Conservation (phyloP, 2,888 invertebrate species). For the Teleiodes luculella region DNA sequence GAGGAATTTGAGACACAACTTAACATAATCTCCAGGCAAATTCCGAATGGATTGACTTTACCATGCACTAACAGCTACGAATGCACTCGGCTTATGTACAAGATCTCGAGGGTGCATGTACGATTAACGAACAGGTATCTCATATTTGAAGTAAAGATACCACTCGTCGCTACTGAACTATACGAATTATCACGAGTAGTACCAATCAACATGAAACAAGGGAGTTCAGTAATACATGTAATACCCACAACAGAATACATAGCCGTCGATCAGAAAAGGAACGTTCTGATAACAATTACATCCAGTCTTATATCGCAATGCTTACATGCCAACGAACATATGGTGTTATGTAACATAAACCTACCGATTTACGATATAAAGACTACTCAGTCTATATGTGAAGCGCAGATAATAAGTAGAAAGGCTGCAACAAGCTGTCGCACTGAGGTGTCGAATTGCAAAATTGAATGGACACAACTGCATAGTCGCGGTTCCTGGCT, state of each 20-base stretch:
- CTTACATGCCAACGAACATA: background rate
- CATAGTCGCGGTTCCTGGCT: too few species aligned
- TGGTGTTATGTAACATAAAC: background rate
- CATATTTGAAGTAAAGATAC: background rate
- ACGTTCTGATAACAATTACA: background rate
- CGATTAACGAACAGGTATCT: background rate
- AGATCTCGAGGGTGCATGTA: background rate
- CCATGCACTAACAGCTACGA: slow-evolving; percentile 8
- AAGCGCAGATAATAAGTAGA: background rate
- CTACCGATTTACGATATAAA: background rate
- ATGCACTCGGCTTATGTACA: background rate
- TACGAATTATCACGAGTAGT: background rate
- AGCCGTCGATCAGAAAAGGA: background rate
- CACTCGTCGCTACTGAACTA: background rate
- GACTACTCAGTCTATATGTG: background rate
- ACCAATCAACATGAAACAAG: background rate
- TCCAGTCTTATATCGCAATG: slow-evolving; percentile 27
- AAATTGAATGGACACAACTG: too few species aligned
- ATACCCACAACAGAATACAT: background rate
- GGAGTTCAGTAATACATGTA: background rate
- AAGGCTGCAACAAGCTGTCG: too few species aligned
- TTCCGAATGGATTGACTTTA: slow-evolving; percentile 19
- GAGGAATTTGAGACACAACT: slow-evolving; percentile 20
- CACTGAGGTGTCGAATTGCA: too few species aligned
- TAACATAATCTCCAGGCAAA: slow-evolving; percentile 17